Percentiles rank a stretch among this genome's conserved stretches.
Conservation (phyloP, 2,888 invertebrate species). For the Andrena dorsata region DNA sequence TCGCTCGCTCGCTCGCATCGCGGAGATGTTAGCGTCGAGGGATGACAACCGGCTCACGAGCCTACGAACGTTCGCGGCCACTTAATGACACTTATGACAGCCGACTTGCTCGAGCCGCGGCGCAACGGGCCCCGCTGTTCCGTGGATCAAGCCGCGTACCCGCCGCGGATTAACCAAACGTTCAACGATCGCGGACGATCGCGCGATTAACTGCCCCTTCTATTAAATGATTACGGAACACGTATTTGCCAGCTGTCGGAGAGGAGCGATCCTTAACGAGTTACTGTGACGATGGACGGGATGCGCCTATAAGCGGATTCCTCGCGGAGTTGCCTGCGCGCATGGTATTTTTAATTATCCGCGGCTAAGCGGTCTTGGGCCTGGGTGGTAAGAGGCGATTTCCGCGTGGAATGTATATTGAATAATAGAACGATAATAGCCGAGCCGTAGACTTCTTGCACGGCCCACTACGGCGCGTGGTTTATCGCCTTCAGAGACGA, state of each 20-base stretch:
- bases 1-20: slow-evolving; percentile 10
- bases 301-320: neutral
- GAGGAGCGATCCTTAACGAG: neutral
- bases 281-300: slow-evolving; percentile 2
- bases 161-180: slow-evolving; percentile 47
- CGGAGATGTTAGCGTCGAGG: slow-evolving; percentile 32
- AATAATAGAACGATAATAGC: neutral
- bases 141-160: slow-evolving; percentile 24
- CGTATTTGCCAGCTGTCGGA: slow-evolving; percentile 24
- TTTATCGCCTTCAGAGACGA: no score
- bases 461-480: no score
- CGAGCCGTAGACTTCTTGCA: no score
- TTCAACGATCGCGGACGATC: slow-evolving; percentile 14
- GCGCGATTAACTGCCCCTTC: slow-evolving; percentile 22
- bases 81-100: slow-evolving; percentile 69
- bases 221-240: slow-evolving; percentile 44
- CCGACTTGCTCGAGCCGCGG: slow-evolving; percentile 28
- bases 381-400: no score
- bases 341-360: neutral
- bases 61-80: slow-evolving; percentile 46
- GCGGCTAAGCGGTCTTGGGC: neutral
- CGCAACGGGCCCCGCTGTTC: slow-evolving; percentile 8
- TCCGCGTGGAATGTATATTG: neutral
- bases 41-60: slow-evolving; percentile 65
- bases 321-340: neutral